Conservation (phyloP, 2,888 invertebrate genomes). For the Brachypalpus laphriformis region DNA sequence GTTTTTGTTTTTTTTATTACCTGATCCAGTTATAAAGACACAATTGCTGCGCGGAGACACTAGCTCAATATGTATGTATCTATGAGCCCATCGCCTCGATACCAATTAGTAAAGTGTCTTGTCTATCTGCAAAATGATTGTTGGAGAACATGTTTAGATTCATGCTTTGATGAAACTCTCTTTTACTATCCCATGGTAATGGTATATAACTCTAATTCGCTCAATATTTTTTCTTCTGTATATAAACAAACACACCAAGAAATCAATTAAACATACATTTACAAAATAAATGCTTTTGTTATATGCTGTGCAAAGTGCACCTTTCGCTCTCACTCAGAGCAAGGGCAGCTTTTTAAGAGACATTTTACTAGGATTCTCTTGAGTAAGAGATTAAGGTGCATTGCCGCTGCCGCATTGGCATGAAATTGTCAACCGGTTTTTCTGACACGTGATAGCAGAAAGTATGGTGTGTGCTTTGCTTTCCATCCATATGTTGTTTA, state of each 20-base stretch:
- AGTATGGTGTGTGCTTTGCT: background rate
- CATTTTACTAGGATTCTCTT: constrained; percentile 10
- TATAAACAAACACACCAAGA: constrained; percentile 34
- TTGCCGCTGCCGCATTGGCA: background rate
- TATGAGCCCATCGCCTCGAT: constrained; percentile 9
- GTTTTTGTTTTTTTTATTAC: constrained; percentile 18
- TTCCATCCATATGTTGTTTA: background rate
- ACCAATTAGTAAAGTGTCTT: constrained; percentile 5
- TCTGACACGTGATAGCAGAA: constrained; percentile 35
- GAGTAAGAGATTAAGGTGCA: constrained; percentile 29
- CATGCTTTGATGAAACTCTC: constrained; percentile 5
- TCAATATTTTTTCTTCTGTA: background rate
- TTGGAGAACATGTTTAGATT: constrained; percentile 45
- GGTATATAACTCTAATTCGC: background rate
- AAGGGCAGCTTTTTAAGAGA: background rate
- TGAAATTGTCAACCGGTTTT: constrained; percentile 12
- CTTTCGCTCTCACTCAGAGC: background rate
- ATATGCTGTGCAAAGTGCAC: background rate
- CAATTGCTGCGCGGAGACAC: constrained; percentile 26
- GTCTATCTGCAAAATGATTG: background rate
- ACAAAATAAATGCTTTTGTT: constrained; percentile 27
- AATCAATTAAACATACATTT: constrained; percentile 39
- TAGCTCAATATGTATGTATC: constrained; percentile 19
- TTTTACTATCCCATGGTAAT: background rate
- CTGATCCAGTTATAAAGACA: constrained; percentile 50